Percentiles rank a stretch among this genome's conserved stretches.
These are phyloP conservation scores for Cynocephalus volans DNA, from an alignment of 2,113 vertebrate species.

Conservation along the genomic window DNA sequence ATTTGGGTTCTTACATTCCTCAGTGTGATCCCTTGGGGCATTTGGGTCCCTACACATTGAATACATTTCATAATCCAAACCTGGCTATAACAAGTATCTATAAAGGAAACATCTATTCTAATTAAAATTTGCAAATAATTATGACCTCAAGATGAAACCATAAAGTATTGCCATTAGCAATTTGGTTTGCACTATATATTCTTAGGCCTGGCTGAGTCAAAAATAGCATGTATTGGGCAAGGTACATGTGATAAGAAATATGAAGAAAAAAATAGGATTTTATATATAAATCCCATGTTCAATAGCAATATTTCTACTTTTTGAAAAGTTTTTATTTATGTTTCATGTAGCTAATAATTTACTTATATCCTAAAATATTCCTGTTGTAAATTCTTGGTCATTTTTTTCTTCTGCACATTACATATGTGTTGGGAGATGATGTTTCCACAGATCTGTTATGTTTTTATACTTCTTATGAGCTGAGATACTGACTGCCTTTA, in stretches of 20 bases:
- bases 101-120: background rate
- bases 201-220: background rate
- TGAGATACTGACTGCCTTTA: background rate
- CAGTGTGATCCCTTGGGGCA: too few species aligned
- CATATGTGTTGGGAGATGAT: background rate
- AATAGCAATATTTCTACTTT: background rate
- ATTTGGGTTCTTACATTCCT: too few species aligned
- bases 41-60: too few species aligned
- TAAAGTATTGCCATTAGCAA: background rate
- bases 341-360: background rate
- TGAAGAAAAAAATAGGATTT: background rate
- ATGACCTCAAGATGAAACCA: background rate
- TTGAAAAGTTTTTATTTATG: background rate
- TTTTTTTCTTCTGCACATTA: background rate
- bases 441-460: background rate
- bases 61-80: background rate
- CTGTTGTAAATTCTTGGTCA: background rate
- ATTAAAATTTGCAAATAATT: slow-evolving; percentile 23
- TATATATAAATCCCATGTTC: background rate
- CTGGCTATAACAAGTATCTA: background rate
- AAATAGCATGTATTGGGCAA: background rate
- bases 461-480: background rate
- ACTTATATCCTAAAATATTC: background rate
- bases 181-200: background rate
- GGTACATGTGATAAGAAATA: background rate